Percentiles rank a stretch among this genome's conserved stretches.
Evolutionary conservation across 1,140 invertebrate species (phyloP).

Genomic region (Mamestra configurata): DNA sequence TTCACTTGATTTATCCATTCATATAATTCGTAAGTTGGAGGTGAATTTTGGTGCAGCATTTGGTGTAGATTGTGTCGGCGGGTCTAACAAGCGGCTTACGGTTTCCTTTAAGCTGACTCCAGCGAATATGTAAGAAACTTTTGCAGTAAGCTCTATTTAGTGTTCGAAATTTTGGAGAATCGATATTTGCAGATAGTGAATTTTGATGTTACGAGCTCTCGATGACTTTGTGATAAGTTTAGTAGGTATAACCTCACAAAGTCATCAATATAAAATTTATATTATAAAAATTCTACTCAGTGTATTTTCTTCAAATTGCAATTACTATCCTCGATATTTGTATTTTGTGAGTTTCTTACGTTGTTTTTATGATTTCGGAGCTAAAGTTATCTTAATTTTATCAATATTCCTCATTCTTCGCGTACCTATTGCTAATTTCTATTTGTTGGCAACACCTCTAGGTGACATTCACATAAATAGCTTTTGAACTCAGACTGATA

Average conservation of each 20-base stretch:
- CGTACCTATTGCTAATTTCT: neutral
- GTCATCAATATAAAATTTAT: too few species aligned
- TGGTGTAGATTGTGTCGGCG: conserved; percentile 8
- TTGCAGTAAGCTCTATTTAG: conserved; percentile 8
- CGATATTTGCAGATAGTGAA: neutral
- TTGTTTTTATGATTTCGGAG: neutral
- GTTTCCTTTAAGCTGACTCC: neutral
- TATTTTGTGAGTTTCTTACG: too few species aligned
- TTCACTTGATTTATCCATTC: conserved; percentile 28
- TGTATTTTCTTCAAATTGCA: too few species aligned
- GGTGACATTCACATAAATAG: conserved; percentile 13
- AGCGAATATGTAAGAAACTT: conserved; percentile 13
- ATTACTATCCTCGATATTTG: too few species aligned
- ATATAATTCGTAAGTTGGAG: conserved; percentile 13
- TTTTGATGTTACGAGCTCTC: neutral
- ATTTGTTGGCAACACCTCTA: conserved; percentile 1
- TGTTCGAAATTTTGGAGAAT: neutral
- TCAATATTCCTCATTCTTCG: neutral
- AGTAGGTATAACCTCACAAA: too few species aligned
- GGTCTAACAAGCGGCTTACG: conserved; percentile 20
- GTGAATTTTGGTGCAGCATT: conserved; percentile 5
- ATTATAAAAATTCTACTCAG: too few species aligned
- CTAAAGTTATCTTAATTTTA: neutral
- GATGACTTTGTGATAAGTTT: neutral
- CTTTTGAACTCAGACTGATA: conserved; percentile 30